These are phyloP conservation scores for Bombus consobrinus DNA, from an alignment of 1,140 invertebrate genomes.

Conservation along the genomic window DNA sequence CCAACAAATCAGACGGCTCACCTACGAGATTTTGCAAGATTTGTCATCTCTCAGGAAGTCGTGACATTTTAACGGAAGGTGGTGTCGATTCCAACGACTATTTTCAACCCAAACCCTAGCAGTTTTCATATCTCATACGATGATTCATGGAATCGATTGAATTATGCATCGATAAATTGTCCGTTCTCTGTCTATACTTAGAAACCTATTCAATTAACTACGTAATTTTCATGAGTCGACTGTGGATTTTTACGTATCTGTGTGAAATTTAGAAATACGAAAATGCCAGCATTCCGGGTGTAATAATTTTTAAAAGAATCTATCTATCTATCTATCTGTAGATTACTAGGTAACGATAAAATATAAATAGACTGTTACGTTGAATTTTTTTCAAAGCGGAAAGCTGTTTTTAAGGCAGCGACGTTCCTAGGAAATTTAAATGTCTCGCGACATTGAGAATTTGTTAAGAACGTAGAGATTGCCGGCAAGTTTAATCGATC, in stretches of 20 bases:
- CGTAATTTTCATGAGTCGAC: neutral
- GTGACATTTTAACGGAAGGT: neutral
- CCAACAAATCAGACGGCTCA: neutral
- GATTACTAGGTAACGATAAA: too few species aligned
- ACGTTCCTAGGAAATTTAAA: conserved; percentile 7
- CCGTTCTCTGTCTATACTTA: neutral
- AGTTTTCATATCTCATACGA: neutral
- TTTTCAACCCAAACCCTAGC: neutral
- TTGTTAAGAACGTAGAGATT: neutral
- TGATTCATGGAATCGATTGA: neutral
- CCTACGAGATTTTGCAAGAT: neutral
- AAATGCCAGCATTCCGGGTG: too few species aligned
- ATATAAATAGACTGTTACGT: too few species aligned
- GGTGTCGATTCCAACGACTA: neutral
- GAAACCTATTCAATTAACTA: neutral
- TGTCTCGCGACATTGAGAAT: neutral
- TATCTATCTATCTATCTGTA: too few species aligned
- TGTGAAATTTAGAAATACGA: too few species aligned
- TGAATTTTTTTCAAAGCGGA: too few species aligned
- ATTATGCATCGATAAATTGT: neutral
- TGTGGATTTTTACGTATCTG: too few species aligned
- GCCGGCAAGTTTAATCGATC: neutral
- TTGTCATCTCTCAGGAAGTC: neutral
- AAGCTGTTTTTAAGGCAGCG: too few species aligned
- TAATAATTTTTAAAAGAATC: too few species aligned